Conservation (phyloP, 2,888 invertebrate species). For the Uropetala carovei region DNA sequence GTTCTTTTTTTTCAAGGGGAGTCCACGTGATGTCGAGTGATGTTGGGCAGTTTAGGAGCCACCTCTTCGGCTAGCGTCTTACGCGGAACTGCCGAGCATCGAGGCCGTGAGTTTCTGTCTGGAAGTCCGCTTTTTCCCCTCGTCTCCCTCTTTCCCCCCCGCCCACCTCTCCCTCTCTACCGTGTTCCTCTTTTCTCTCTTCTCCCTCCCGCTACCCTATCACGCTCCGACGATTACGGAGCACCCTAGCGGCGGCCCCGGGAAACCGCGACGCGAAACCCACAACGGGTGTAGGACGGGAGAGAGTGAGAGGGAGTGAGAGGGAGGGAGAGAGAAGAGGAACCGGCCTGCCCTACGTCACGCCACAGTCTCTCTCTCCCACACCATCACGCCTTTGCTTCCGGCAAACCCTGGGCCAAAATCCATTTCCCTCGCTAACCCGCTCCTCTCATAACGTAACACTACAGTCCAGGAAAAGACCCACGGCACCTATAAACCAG, state of each 20-base stretch:
- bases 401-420: conserved; percentile 47
- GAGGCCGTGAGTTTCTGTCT: conserved; percentile 13
- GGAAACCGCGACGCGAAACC: conserved; percentile 42
- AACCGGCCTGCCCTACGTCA: conserved; percentile 51
- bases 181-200: not conserved
- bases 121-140: not conserved
- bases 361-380: not conserved
- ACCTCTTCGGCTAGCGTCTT: conserved; percentile 42
- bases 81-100: conserved; percentile 58
- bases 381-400: conserved; percentile 28
- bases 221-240: conserved; percentile 47
- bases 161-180: not conserved
- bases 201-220: not conserved
- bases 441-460: no score
- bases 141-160: not conserved
- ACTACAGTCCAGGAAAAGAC: no score
- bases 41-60: not conserved
- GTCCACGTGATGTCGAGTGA: conserved; percentile 43
- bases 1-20: conserved; percentile 24
- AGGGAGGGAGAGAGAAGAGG: not conserved
- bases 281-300: not conserved
- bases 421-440: not conserved
- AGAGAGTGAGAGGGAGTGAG: not conserved
- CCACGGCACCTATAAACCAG: no score
- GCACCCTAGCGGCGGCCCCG: conserved; percentile 59